phyloP scores from a whole-genome alignment of 1,140 invertebrate species.

The Bacillus rossius region DNA sequence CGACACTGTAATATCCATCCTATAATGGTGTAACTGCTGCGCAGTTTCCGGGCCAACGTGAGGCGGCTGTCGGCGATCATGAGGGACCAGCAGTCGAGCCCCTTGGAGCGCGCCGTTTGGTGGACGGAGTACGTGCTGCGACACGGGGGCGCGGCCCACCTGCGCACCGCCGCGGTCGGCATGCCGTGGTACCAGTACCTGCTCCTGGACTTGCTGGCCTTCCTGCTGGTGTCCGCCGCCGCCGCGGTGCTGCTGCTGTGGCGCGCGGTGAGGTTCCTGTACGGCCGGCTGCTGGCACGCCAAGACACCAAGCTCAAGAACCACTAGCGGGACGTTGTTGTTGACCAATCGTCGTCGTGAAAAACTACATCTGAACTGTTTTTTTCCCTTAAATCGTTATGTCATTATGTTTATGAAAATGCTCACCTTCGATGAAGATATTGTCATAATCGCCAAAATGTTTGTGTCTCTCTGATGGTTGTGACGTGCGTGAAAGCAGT shows the following conservation, averaged over 20 bases:
- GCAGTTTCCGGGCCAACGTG: slow-evolving; percentile 36
- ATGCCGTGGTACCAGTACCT: slow-evolving; percentile 39
- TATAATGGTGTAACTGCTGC: neutral
- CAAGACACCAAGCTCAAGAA: too few relatives aligned
- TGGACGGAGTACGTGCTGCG: slow-evolving; percentile 58
- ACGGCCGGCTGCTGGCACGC: too few relatives aligned
- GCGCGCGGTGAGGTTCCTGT: neutral
- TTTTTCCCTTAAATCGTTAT: too few relatives aligned
- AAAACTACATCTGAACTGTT: too few relatives aligned
- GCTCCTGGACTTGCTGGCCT: neutral
- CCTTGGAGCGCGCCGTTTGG: slow-evolving; percentile 50
- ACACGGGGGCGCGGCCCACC: slow-evolving; percentile 49
- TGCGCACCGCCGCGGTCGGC: slow-evolving; percentile 48
- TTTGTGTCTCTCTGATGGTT: too few relatives aligned
- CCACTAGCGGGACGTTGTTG: too few relatives aligned
- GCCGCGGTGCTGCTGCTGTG: neutral
- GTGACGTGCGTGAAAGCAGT: too few relatives aligned
- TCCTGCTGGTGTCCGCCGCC: neutral
- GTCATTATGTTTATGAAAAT: too few relatives aligned
- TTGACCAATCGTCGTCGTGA: too few relatives aligned
- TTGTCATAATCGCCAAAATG: too few relatives aligned
- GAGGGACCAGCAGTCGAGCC: slow-evolving; percentile 19
- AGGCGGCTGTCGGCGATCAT: slow-evolving; percentile 25
- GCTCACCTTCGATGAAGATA: too few relatives aligned
- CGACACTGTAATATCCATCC: neutral